Percentiles rank a stretch among this genome's conserved stretches.
These are phyloP conservation scores for Agrotis exclamationis DNA, from an alignment of 2,888 invertebrate species.

Conservation along the genomic window DNA sequence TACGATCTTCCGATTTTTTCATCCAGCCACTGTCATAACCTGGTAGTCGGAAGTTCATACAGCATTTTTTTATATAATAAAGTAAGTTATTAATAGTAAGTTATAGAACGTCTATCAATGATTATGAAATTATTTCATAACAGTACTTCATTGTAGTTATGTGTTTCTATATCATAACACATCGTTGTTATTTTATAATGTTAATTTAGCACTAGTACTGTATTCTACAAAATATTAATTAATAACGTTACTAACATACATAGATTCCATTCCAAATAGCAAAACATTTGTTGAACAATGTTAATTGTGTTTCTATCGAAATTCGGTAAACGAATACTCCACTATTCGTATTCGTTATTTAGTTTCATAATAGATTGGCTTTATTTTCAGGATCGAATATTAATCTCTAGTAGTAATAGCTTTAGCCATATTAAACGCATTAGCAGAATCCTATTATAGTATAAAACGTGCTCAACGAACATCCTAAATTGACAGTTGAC, in stretches of 20 bases:
- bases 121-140: too few species aligned
- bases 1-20: too few species aligned
- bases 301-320: too few species aligned
- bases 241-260: background rate
- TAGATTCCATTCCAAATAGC: background rate
- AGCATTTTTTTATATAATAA: too few species aligned
- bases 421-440: constrained; percentile 5
- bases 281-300: background rate
- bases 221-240: constrained; percentile 5
- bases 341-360: too few species aligned
- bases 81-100: too few species aligned
- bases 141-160: too few species aligned
- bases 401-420: background rate
- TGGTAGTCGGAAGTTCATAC: too few species aligned
- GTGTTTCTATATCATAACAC: background rate
- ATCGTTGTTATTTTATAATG: background rate
- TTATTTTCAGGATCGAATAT: background rate
- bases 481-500: background rate
- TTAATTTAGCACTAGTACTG: background rate
- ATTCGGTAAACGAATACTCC: too few species aligned
- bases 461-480: background rate
- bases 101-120: too few species aligned
- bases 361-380: background rate
- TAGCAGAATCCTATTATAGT: constrained; percentile 7
- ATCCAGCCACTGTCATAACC: too few species aligned